Conservation (phyloP, 2,797 vertebrate genomes). For the Aldrovandia affinis region DNA sequence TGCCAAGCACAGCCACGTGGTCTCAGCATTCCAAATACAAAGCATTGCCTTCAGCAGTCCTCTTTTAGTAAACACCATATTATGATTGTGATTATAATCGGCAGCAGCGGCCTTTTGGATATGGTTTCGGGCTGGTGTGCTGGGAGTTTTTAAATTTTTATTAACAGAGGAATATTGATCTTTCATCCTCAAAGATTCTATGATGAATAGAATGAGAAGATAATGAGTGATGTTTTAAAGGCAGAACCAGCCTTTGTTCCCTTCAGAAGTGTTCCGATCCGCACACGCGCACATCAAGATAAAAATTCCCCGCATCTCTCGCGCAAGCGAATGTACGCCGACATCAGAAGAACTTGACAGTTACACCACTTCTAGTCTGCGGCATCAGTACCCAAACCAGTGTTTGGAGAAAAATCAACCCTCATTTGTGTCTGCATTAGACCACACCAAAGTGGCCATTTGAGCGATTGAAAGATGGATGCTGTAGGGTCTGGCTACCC, state of each 20-base stretch:
- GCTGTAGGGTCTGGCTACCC: constrained; percentile 37
- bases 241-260: not conserved
- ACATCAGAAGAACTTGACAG: not conserved
- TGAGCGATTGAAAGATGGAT: constrained; percentile 42
- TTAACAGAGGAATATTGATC: constrained; percentile 27
- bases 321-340: not conserved
- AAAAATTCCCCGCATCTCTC: not conserved
- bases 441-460: not conserved
- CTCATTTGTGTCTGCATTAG: not conserved
- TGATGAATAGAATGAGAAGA: constrained; percentile 12
- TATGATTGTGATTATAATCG: too few species aligned
- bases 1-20: too few species aligned
- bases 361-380: not conserved
- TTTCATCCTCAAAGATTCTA: constrained; percentile 30
- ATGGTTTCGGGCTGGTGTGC: too few species aligned
- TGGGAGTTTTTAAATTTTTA: not conserved
- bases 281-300: not conserved
- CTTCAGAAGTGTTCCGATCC: not conserved
- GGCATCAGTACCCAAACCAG: not conserved
- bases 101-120: too few species aligned
- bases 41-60: too few species aligned
- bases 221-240: constrained; percentile 37
- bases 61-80: too few species aligned
- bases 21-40: too few species aligned
- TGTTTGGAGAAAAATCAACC: not conserved